A percentile compares a stretch with the other conserved stretches of the same genome.
Conservation (phyloP, 2,888 invertebrate genomes). For the Erebia epiphron region DNA sequence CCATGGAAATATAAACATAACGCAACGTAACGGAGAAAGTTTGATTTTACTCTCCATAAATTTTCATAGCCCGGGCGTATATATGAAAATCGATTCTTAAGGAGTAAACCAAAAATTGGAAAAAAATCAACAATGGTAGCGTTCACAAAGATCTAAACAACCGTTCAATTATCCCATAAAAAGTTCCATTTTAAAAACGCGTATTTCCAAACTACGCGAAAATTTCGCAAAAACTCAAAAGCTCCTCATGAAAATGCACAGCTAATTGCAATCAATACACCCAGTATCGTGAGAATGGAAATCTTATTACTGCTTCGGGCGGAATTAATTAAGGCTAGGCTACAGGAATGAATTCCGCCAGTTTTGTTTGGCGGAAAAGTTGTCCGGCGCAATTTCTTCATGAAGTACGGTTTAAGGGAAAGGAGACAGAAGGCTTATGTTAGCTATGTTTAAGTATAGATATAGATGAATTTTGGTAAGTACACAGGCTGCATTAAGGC, state of each 20-base stretch:
- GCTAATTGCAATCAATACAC: constrained; percentile 24
- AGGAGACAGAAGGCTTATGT: constrained; percentile 19
- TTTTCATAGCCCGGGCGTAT: too few relatives aligned
- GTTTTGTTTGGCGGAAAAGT: constrained; percentile 50
- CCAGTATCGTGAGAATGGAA: constrained; percentile 20
- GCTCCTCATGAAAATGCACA: constrained; percentile 14
- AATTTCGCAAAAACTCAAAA: constrained; percentile 2
- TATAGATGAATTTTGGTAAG: too few relatives aligned
- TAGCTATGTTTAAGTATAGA: not conserved
- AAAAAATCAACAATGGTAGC: too few relatives aligned
- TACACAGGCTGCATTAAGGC: too few relatives aligned
- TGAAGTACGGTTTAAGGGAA: constrained; percentile 13
- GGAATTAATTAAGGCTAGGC: constrained; percentile 52
- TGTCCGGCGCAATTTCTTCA: constrained; percentile 42
- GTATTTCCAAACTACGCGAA: not conserved
- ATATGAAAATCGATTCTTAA: too few relatives aligned
- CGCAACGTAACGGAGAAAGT: too few relatives aligned
- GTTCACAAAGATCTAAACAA: not conserved
- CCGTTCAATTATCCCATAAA: not conserved
- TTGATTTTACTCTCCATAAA: too few relatives aligned
- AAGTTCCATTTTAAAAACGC: not conserved
- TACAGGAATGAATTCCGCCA: constrained; percentile 33
- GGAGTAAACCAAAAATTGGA: too few relatives aligned
- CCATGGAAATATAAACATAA: too few relatives aligned
- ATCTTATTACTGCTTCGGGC: constrained; percentile 32